Evolutionary conservation across 2,797 vertebrate genomes (phyloP).

Genomic region (Ambastaia sidthimunki): DNA sequence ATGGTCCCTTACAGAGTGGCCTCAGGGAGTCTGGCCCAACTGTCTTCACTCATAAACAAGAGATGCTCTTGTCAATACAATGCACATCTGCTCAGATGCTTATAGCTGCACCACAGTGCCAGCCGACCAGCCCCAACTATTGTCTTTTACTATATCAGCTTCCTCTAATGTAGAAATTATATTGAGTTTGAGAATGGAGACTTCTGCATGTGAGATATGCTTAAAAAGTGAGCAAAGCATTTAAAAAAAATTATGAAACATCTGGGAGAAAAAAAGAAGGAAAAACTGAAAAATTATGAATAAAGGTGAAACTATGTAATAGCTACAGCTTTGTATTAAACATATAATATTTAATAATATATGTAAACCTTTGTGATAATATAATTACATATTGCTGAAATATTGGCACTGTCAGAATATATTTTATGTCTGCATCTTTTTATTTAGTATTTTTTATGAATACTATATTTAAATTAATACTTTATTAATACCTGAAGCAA

Average conservation of each 20-base stretch:
- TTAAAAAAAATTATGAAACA: not conserved
- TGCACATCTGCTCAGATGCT: conserved; percentile 60
- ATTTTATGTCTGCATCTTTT: not conserved
- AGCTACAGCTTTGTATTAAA: not conserved
- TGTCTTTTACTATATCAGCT: not conserved
- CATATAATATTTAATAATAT: not conserved
- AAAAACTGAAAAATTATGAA: not conserved
- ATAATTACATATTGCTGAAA: no score
- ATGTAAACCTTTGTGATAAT: not conserved
- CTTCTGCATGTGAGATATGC: not conserved
- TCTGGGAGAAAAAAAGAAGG: not conserved
- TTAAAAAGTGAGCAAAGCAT: no score
- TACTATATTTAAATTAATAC: no score
- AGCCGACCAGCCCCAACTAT: not conserved
- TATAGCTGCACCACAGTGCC: conserved; percentile 48
- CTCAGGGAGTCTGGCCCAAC: conserved; percentile 58
- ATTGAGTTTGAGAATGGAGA: not conserved
- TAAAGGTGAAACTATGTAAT: not conserved
- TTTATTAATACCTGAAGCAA: no score
- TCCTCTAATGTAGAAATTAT: no score
- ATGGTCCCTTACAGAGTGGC: conserved; percentile 63
- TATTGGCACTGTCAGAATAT: no score
- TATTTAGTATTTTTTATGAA: not conserved
- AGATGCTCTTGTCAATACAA: conserved; percentile 66
- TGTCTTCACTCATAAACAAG: conserved; percentile 72